Evolutionary conservation across 2,888 invertebrate species (phyloP).

Genomic region (Cantharis flavilabris): DNA sequence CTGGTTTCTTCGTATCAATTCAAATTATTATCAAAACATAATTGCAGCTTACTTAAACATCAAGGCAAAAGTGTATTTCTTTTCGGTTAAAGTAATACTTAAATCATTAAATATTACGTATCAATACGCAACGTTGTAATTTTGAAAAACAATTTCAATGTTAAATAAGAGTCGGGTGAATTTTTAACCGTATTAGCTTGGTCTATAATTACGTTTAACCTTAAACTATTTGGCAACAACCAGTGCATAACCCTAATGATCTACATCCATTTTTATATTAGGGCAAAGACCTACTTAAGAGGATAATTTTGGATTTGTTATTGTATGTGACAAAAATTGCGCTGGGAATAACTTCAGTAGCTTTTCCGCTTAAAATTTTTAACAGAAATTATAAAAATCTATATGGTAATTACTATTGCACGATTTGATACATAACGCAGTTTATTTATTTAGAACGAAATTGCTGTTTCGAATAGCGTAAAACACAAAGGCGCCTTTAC

Average conservation of each 20-base stretch:
- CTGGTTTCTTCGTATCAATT: background rate
- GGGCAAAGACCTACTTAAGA: constrained; percentile 4
- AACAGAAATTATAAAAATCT: background rate
- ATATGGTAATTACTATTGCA: background rate
- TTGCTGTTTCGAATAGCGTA: background rate
- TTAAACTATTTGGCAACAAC: constrained; percentile 14
- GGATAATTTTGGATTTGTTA: background rate
- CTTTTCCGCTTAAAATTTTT: too few relatives aligned
- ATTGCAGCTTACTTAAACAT: background rate
- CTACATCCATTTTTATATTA: background rate
- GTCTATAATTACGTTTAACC: constrained; percentile 5
- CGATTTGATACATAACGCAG: background rate
- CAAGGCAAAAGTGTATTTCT: background rate
- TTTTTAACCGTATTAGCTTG: background rate
- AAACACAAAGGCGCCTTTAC: constrained; percentile 5
- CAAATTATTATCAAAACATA: background rate
- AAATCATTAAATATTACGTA: background rate
- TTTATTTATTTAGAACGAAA: constrained; percentile 3
- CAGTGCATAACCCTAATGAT: background rate
- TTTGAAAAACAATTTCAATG: background rate
- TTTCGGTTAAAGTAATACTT: background rate
- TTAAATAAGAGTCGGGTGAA: background rate
- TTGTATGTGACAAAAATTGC: background rate
- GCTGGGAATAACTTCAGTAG: too few relatives aligned
- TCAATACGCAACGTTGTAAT: background rate